Conservation (phyloP, 2,797 vertebrate genomes). For the Brotula barbata region DNA sequence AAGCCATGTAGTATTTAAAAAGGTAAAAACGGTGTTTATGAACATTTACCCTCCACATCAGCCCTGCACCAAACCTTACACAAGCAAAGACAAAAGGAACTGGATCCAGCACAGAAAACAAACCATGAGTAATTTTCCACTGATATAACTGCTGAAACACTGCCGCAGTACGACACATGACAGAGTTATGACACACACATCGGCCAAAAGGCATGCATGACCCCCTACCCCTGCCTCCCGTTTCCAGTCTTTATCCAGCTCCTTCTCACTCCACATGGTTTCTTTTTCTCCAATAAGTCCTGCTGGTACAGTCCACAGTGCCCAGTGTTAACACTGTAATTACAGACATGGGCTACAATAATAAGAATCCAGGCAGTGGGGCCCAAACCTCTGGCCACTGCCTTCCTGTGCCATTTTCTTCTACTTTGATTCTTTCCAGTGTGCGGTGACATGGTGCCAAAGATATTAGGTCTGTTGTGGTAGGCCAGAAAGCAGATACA, state of each 20-base stretch:
- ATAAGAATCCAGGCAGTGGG: slow-evolving; percentile 55
- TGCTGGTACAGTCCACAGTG: slow-evolving; percentile 46
- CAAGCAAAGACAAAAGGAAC: slow-evolving; percentile 31
- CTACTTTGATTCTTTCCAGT: slow-evolving; percentile 77
- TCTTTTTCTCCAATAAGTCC: slow-evolving; percentile 40
- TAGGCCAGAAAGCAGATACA: slow-evolving; percentile 69
- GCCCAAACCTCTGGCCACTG: slow-evolving; percentile 69
- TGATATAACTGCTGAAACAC: slow-evolving; percentile 62
- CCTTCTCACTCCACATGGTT: slow-evolving; percentile 29
- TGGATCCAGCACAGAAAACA: slow-evolving; percentile 55
- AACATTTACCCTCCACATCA: no score
- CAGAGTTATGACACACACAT: slow-evolving; percentile 53
- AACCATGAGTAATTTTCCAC: slow-evolving; percentile 77
- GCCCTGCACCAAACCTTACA: no score
- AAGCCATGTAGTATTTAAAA: no score
- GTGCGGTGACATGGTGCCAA: slow-evolving; percentile 67
- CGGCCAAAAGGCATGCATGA: slow-evolving; percentile 39
- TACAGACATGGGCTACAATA: slow-evolving; percentile 66
- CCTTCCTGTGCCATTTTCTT: slow-evolving; percentile 73
- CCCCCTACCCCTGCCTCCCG: background rate
- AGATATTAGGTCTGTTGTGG: slow-evolving; percentile 66
- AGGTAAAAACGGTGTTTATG: no score
- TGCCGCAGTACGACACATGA: slow-evolving; percentile 54
- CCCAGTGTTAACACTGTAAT: slow-evolving; percentile 71
- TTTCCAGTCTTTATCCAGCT: slow-evolving; percentile 8